These are phyloP conservation scores for Antrozous pallidus DNA, from an alignment of 2,797 vertebrate species.

Conservation along the genomic window DNA sequence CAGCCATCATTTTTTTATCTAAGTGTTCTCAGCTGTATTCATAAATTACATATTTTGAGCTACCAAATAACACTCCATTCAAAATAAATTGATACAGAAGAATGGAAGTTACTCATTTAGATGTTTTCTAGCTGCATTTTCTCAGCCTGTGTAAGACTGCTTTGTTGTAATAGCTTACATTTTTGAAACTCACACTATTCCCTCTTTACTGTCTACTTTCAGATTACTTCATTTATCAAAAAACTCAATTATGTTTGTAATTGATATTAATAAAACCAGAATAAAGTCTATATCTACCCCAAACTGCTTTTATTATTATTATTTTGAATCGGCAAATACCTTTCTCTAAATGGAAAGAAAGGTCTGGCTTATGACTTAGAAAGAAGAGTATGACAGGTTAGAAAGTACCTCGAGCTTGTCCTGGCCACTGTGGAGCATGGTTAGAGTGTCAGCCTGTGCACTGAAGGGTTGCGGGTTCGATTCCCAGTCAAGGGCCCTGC, in stretches of 20 bases:
- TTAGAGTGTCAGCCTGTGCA: too few relatives aligned
- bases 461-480: too few relatives aligned
- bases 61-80: conserved; percentile 18
- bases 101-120: conserved; percentile 41
- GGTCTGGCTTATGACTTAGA: conserved; percentile 47
- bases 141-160: conserved; percentile 29
- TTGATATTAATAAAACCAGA: conserved; percentile 62
- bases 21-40: conserved; percentile 26
- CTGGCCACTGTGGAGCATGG: too few relatives aligned
- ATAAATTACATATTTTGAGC: conserved; percentile 40
- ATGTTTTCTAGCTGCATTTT: conserved; percentile 49
- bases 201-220: conserved; percentile 30
- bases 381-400: background rate
- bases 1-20: conserved; percentile 34
- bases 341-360: conserved; percentile 53
- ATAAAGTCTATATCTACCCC: conserved; percentile 54
- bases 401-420: background rate
- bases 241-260: conserved; percentile 62
- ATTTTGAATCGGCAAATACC: conserved; percentile 62
- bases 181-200: conserved; percentile 36
- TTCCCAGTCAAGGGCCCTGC: too few relatives aligned
- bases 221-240: conserved; percentile 56
- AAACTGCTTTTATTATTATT: conserved; percentile 59
- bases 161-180: conserved; percentile 52
- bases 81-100: conserved; percentile 1